phyloP scores from a whole-genome alignment of 2,797 vertebrate species.

The Harpagifer antarcticus region DNA sequence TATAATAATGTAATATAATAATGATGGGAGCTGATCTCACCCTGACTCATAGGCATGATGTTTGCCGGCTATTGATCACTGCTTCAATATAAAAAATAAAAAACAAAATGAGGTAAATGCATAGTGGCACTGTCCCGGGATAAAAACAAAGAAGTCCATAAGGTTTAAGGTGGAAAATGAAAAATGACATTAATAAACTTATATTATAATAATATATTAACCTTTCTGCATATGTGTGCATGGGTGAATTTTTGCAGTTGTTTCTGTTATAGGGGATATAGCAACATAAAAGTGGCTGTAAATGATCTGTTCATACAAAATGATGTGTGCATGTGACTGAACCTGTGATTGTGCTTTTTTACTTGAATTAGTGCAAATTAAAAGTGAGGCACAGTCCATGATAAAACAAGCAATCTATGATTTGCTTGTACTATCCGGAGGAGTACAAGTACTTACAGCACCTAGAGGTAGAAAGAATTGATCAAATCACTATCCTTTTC shows the following conservation, averaged over 20 bases:
- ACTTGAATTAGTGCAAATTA: not conserved
- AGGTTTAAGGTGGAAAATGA: not conserved
- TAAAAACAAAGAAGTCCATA: not conserved
- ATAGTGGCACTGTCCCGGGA: not conserved
- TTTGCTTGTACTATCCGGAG: not conserved
- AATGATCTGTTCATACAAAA: no score
- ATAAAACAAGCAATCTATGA: not conserved
- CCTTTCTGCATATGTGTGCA: not conserved
- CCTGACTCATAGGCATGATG: not conserved
- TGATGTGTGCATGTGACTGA: no score
- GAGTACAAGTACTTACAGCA: not conserved
- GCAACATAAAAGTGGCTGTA: no score
- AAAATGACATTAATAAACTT: not conserved
- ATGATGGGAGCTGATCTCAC: not conserved
- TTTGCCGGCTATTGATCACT: constrained; percentile 7
- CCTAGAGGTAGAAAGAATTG: not conserved
- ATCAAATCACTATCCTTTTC: constrained; percentile 2
- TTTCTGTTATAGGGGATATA: no score
- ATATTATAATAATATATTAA: not conserved
- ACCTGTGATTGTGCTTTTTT: no score
- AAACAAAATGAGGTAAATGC: not conserved
- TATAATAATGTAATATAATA: not conserved
- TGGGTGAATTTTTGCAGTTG: not conserved
- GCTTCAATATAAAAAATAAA: not conserved
- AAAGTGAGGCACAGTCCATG: not conserved